Evolutionary conservation across 1,140 invertebrate species (phyloP).

Genomic region (Polyergus mexicanus): DNA sequence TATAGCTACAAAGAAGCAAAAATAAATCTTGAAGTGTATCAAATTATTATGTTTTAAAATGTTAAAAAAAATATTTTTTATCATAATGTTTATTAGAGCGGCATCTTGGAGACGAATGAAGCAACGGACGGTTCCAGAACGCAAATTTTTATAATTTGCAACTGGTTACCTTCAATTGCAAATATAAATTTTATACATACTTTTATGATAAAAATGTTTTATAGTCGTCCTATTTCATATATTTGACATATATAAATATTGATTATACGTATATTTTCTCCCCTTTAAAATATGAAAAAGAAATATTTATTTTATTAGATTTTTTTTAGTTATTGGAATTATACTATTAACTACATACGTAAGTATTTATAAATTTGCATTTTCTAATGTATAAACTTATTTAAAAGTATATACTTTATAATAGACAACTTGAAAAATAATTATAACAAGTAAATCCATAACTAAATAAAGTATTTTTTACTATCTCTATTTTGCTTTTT

Average conservation of each 20-base stretch:
- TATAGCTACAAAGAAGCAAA: background rate
- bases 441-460: background rate
- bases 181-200: conserved; percentile 36
- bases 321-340: background rate
- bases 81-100: background rate
- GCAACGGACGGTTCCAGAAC: background rate
- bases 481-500: background rate
- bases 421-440: background rate
- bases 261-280: background rate
- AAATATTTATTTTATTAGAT: background rate
- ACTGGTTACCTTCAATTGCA: conserved; percentile 21
- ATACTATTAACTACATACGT: background rate
- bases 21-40: background rate
- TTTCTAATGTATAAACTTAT: background rate
- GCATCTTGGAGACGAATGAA: background rate
- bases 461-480: background rate
- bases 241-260: conserved; percentile 3
- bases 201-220: background rate
- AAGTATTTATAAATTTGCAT: background rate
- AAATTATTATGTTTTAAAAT: conserved; percentile 12
- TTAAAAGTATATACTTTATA: background rate
- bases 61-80: background rate
- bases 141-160: background rate
- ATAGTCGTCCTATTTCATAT: background rate
- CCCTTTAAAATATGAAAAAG: background rate